Percentiles rank a stretch among this genome's conserved stretches.
These are phyloP conservation scores for Ovis aries DNA, from an alignment of 2,113 vertebrate species.

Conservation along the genomic window DNA sequence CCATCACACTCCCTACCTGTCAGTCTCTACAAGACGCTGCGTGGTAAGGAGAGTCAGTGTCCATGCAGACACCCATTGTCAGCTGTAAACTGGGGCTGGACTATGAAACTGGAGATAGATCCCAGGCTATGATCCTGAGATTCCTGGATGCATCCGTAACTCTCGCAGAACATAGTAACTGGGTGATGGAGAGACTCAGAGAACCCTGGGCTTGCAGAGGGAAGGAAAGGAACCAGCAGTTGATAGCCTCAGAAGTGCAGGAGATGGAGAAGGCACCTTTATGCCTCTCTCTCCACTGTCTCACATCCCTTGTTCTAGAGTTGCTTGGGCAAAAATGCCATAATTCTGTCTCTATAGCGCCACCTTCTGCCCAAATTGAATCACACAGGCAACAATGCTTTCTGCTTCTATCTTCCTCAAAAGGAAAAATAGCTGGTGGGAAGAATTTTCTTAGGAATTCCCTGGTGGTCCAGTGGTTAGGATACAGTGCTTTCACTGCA, in stretches of 20 bases:
- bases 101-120: background rate
- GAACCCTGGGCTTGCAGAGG: background rate
- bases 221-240: background rate
- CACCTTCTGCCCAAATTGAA: slow-evolving; percentile 22
- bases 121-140: background rate
- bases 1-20: background rate
- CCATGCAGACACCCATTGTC: background rate
- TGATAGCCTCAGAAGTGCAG: background rate
- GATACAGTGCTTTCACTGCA: background rate
- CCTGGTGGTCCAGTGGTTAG: background rate
- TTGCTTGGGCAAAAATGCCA: background rate
- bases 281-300: accelerated
- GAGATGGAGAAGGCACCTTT: background rate
- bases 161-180: background rate
- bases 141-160: background rate
- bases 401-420: background rate
- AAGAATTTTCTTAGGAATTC: background rate
- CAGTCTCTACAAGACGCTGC: background rate
- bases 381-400: background rate
- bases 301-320: background rate
- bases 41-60: background rate
- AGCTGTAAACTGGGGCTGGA: background rate
- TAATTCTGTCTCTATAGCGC: background rate
- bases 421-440: background rate
- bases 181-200: background rate